A percentile compares a stretch with the other conserved stretches of the same genome.
Evolutionary conservation across 1,140 invertebrate genomes (phyloP).

Genomic region (Drosophila trapezifrons): DNA sequence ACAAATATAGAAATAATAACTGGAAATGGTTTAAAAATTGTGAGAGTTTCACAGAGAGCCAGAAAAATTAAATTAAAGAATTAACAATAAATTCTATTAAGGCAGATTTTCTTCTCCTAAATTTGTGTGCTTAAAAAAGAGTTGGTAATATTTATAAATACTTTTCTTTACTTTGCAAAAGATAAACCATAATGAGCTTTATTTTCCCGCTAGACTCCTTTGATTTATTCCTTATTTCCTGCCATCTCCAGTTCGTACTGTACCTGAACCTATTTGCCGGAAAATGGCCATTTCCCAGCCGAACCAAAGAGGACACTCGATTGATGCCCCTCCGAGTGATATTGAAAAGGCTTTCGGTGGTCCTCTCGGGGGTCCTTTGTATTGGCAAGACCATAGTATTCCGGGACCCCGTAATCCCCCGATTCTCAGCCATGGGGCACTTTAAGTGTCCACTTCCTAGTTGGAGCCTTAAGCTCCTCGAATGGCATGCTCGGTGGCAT

Average conservation of each 20-base stretch:
- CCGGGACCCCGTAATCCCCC: not conserved
- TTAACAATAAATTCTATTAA: no score
- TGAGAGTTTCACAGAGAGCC: no score
- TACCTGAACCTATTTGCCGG: not conserved
- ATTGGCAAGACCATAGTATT: not conserved
- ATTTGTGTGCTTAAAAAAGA: no score
- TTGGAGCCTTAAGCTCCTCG: conserved; percentile 37
- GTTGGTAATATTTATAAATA: no score
- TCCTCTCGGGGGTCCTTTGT: conserved; percentile 2
- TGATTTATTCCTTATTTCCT: no score
- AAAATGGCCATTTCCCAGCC: not conserved
- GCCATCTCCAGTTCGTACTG: no score
- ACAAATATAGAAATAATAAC: not conserved
- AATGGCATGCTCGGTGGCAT: conserved; percentile 16
- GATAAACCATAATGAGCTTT: no score
- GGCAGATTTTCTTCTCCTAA: no score
- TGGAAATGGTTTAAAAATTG: not conserved
- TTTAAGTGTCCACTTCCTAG: conserved; percentile 44
- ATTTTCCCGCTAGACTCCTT: no score
- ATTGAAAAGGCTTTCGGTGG: not conserved
- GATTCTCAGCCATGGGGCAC: conserved; percentile 9
- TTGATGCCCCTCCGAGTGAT: not conserved
- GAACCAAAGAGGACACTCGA: not conserved
- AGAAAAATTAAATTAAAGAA: no score
- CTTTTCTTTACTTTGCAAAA: no score